Conservation (phyloP, 30 jellyfish, hydroid and myxozoan genomes). For the Sanderia malayensis region DNA sequence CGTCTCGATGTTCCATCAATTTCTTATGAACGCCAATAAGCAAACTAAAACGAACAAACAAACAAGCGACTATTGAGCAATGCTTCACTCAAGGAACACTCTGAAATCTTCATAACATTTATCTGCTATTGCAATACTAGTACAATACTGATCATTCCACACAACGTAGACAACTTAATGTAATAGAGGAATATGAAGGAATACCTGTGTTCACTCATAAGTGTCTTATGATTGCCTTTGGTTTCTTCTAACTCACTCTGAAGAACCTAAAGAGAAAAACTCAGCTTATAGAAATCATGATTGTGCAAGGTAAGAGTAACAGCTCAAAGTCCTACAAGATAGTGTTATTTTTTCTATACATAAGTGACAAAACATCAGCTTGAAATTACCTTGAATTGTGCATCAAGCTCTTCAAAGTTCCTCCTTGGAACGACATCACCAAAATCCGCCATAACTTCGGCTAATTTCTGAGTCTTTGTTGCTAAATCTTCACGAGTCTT, state of each 20-base stretch:
- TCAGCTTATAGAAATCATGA: not conserved
- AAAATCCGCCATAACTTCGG: slow-evolving; percentile 88
- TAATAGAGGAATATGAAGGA: no score
- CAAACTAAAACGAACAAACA: no score
- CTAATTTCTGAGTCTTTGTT: slow-evolving; percentile 69
- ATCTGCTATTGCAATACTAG: no score
- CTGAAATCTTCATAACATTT: no score
- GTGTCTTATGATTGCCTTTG: slow-evolving; percentile 42
- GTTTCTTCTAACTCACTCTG: slow-evolving; percentile 33
- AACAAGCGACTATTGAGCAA: no score
- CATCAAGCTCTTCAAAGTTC: slow-evolving; percentile 81
- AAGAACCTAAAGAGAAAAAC: slow-evolving; percentile 32
- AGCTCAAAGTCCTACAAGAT: no score
- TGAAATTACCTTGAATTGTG: slow-evolving; percentile 78
- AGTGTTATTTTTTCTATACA: no score
- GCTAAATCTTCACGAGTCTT: slow-evolving; percentile 87
- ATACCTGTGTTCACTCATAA: slow-evolving; percentile 82
- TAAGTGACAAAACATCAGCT: no score
- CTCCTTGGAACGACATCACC: slow-evolving; percentile 98
- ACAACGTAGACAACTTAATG: no score
- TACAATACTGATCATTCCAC: no score
- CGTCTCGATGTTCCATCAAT: slow-evolving; percentile 75
- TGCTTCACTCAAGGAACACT: no score
- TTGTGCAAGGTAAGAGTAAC: no score
- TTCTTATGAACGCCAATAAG: slow-evolving; percentile 74